Evolutionary conservation across 2,888 invertebrate genomes (phyloP).

Genomic region (Xestia c-nigrum): DNA sequence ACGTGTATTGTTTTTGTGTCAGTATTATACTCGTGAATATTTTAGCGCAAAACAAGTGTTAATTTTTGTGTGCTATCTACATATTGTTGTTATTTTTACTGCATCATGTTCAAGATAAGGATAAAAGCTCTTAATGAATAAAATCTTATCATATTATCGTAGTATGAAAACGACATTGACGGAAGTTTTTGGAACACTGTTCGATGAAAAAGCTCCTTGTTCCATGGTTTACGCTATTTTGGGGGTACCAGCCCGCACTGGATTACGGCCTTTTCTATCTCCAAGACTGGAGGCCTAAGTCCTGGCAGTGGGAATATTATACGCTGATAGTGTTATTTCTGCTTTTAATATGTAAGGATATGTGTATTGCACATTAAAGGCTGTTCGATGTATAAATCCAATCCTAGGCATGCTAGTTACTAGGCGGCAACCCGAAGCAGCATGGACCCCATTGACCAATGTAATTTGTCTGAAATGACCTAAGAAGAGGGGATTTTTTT

Average conservation of each 20-base stretch:
- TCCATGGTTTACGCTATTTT: neutral
- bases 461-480: neutral
- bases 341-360: neutral
- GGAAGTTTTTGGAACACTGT: neutral
- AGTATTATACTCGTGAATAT: neutral
- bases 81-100: slow-evolving; percentile 28
- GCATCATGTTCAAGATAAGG: slow-evolving; percentile 28
- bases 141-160: neutral
- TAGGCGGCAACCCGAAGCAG: no score
- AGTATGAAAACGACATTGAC: slow-evolving; percentile 9
- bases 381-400: neutral
- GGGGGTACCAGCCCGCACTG: neutral
- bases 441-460: neutral
- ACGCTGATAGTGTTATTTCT: neutral
- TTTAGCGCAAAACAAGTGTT: neutral
- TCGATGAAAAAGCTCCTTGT: neutral
- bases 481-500: slow-evolving; percentile 8
- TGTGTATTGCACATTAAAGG: neutral
- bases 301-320: neutral
- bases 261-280: neutral
- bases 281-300: neutral
- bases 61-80: slow-evolving; percentile 8
- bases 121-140: neutral
- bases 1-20: neutral
- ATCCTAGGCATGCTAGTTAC: neutral